These are phyloP conservation scores for Meriones psammophilus DNA, from an alignment of 2,797 vertebrate genomes.

Conservation along the genomic window DNA sequence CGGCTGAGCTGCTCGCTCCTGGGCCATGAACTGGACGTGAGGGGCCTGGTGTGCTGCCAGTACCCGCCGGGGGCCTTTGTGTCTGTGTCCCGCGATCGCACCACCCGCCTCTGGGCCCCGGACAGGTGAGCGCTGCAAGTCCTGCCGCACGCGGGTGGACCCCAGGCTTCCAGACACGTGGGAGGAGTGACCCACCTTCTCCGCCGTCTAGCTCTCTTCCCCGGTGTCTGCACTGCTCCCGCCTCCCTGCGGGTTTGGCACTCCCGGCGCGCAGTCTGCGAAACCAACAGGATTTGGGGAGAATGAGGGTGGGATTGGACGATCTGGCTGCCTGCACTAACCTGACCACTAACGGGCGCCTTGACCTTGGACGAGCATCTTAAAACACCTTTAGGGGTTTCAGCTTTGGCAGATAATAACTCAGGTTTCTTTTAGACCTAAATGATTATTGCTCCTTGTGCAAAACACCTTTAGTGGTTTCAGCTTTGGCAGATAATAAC, in stretches of 20 bases:
- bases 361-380: conserved; percentile 40
- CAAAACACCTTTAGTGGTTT: not conserved
- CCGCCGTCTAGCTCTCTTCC: not conserved
- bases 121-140: conserved; percentile 90
- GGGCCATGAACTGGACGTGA: conserved; percentile 96
- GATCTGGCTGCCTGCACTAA: not conserved
- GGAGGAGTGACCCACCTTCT: not conserved
- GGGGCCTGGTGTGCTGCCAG: conserved; percentile 90
- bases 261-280: not conserved
- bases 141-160: fast-evolving
- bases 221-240: not conserved
- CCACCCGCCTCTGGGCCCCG: conserved; percentile 95
- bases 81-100: conserved; percentile 97
- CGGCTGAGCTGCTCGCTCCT: conserved; percentile 95
- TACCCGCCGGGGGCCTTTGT: conserved; percentile 95
- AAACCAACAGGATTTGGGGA: not conserved
- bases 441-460: too few species aligned
- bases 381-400: not conserved
- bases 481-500: not conserved
- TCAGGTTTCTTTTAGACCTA: not conserved
- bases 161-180: not conserved
- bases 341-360: not conserved
- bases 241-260: not conserved
- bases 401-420: not conserved
- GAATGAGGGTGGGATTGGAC: not conserved